These are phyloP conservation scores for Platerodrilus igneus DNA, from an alignment of 2,888 invertebrate species.

Conservation along the genomic window DNA sequence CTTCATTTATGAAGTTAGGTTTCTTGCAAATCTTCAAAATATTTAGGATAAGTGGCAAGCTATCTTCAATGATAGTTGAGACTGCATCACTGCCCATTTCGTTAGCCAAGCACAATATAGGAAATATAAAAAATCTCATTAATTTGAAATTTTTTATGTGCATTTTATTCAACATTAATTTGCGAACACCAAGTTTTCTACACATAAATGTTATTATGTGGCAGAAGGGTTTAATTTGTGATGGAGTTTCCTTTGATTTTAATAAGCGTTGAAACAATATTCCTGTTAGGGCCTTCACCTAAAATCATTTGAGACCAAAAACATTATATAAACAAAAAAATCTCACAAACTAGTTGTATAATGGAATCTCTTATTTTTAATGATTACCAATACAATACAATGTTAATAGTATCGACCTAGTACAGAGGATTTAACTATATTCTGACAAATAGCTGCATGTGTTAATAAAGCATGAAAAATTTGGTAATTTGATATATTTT, in stretches of 20 bases:
- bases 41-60: conserved; percentile 34
- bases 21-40: conserved; percentile 22
- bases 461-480: no score
- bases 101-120: conserved; percentile 37
- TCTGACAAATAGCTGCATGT: no score
- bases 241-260: conserved; percentile 32
- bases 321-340: no score
- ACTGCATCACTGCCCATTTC: conserved; percentile 40
- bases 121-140: conserved; percentile 31
- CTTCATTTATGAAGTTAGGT: conserved; percentile 30
- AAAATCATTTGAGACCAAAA: no score
- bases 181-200: conserved; percentile 34
- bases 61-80: conserved; percentile 35
- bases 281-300: conserved; percentile 40
- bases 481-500: no score
- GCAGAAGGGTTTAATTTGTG: conserved; percentile 41
- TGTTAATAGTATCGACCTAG: no score
- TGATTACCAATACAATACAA: no score
- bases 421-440: no score
- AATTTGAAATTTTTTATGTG: conserved; percentile 31
- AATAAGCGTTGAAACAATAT: conserved; percentile 41
- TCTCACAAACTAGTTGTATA: no score
- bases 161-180: conserved; percentile 39
- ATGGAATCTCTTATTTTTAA: no score
- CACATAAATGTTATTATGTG: conserved; percentile 39